phyloP scores from a whole-genome alignment of 2,797 vertebrate genomes.

The Sciurus vulgaris region DNA sequence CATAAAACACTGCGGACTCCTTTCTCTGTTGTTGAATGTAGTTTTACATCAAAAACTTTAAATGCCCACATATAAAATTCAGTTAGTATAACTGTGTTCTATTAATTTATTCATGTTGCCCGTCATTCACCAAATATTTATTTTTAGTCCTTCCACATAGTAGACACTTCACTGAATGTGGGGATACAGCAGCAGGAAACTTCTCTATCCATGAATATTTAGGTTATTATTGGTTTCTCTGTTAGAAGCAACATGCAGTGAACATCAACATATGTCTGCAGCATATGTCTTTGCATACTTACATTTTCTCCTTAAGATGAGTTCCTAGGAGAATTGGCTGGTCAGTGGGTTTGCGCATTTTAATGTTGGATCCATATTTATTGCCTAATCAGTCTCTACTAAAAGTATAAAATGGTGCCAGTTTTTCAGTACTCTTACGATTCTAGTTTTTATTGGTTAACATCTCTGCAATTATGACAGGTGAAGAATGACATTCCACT shows the following conservation, averaged over 20 bases:
- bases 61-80: conserved; percentile 19
- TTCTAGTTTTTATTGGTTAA: neutral
- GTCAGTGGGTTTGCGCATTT: conserved; percentile 5
- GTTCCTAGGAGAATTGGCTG: neutral
- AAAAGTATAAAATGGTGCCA: neutral
- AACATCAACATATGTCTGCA: neutral
- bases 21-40: conserved; percentile 13
- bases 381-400: neutral
- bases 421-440: neutral
- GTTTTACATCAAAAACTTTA: conserved; percentile 42
- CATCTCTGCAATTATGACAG: neutral
- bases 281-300: neutral
- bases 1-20: neutral
- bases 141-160: neutral
- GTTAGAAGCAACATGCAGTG: neutral
- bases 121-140: neutral
- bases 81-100: neutral
- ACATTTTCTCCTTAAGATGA: conserved; percentile 14
- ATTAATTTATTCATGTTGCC: neutral
- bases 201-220: neutral
- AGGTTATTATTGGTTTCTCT: conserved; percentile 19
- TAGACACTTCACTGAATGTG: neutral
- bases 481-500: neutral
- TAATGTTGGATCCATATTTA: conserved; percentile 2
- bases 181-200: neutral